Percentiles rank a stretch among this genome's conserved stretches.
phyloP scores from a whole-genome alignment of 2,888 invertebrate species.

The Colostygia pectinataria region DNA sequence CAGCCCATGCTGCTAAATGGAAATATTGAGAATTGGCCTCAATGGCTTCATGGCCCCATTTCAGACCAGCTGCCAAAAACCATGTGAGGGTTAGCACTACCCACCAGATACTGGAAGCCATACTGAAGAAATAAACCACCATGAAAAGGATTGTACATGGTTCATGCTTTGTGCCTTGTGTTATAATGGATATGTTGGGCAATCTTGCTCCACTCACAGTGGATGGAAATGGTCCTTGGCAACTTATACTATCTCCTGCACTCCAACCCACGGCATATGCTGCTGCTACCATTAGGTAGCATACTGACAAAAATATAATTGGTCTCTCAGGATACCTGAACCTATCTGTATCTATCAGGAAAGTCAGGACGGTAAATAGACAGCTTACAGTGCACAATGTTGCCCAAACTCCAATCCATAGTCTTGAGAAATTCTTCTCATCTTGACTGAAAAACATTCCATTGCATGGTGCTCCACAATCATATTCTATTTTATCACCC shows the following conservation, averaged over 20 bases:
- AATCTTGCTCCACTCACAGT: slow-evolving; percentile 87
- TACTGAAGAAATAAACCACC: slow-evolving; percentile 97
- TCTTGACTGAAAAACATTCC: slow-evolving; percentile 95
- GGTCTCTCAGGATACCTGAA: slow-evolving; percentile 99
- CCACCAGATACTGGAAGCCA: slow-evolving; percentile 99
- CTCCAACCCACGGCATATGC: slow-evolving; percentile 95
- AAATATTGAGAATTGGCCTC: slow-evolving; percentile 98
- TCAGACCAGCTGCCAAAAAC: slow-evolving; percentile 97
- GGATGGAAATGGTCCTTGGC: slow-evolving; percentile 90
- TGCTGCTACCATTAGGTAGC: slow-evolving; percentile 96
- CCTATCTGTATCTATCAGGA: slow-evolving; percentile 95
- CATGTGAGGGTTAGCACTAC: slow-evolving; percentile 97
- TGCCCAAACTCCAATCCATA: slow-evolving; percentile 98
- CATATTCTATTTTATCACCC: slow-evolving; percentile 87
- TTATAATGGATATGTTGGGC: slow-evolving; percentile 91
- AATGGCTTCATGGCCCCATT: slow-evolving; percentile 99
- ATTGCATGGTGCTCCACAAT: slow-evolving; percentile 96
- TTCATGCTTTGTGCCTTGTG: slow-evolving; percentile 93
- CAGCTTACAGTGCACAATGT: slow-evolving; percentile 95
- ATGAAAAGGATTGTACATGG: slow-evolving; percentile 97
- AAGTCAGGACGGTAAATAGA: slow-evolving; percentile 95
- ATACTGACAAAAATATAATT: slow-evolving; percentile 97
- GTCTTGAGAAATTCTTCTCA: slow-evolving; percentile 91
- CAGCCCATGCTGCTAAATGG: slow-evolving; percentile 98
- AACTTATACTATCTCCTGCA: slow-evolving; percentile 91